Evolutionary conservation across 1,140 invertebrate genomes (phyloP).

Genomic region (Trichomalopsis sarcophagae): DNA sequence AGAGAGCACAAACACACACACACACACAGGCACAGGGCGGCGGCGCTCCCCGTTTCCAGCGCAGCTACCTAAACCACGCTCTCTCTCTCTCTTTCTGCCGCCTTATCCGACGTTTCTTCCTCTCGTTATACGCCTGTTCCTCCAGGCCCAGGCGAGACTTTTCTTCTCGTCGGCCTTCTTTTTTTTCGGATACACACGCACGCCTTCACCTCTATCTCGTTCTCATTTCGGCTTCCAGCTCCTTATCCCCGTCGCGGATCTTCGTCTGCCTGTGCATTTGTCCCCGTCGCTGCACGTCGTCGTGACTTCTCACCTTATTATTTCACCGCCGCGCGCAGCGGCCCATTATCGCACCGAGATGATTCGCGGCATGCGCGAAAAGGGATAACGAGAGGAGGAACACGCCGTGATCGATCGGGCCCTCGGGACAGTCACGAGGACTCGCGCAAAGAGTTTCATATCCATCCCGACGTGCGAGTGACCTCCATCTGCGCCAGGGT

Average conservation of each 20-base stretch:
- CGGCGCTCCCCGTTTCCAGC: slow-evolving; percentile 62
- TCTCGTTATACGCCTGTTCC: slow-evolving; percentile 57
- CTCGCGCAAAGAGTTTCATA: slow-evolving; percentile 48
- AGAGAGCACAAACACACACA: slow-evolving; percentile 74
- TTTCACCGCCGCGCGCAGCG: background rate
- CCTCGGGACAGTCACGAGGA: slow-evolving; percentile 42
- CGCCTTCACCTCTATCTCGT: slow-evolving; percentile 44
- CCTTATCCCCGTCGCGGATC: background rate
- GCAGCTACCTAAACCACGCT: slow-evolving; percentile 64
- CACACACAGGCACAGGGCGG: slow-evolving; percentile 59
- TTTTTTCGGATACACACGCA: slow-evolving; percentile 13
- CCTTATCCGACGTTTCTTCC: slow-evolving; percentile 62
- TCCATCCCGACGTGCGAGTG: slow-evolving; percentile 27
- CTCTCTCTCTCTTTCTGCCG: slow-evolving; percentile 52
- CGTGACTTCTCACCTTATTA: slow-evolving; percentile 41
- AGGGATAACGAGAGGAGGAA: slow-evolving; percentile 31
- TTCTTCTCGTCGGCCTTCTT: slow-evolving; percentile 55
- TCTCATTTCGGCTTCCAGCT: slow-evolving; percentile 22
- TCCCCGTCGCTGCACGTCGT: background rate
- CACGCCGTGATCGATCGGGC: slow-evolving; percentile 37
- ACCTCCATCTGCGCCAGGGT: slow-evolving; percentile 45
- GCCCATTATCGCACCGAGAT: slow-evolving; percentile 50
- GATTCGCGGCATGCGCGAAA: slow-evolving; percentile 35
- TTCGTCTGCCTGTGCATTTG: background rate
- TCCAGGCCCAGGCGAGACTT: slow-evolving; percentile 28